Evolutionary conservation across 2,888 invertebrate genomes (phyloP), one percentile per base, ranked within the genome.

Genomic region (Notodonta dromedarius): DNA sequence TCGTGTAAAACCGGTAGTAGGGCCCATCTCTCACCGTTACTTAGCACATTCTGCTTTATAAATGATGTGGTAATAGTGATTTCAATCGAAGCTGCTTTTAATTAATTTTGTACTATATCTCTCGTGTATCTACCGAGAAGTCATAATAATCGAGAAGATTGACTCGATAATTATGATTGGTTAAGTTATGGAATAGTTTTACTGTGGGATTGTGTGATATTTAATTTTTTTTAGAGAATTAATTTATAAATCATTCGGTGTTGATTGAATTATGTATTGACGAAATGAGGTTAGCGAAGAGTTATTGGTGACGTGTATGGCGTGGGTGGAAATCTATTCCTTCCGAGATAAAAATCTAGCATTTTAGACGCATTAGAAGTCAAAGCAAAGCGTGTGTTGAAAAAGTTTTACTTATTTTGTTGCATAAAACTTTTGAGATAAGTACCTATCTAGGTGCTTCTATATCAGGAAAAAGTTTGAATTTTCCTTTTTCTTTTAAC

Each of bases 1-100:
- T 72, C 75, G 89, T 82, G 92, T 91, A 93, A 93, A 93, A 91
- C 93, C 92, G 91, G 92, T 93, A 93, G 92, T 82, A 80, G 76
- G 79, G 81, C 82, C 82, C 86, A 88, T 90, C 88, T 85, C 83
- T 82, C 82, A 87, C 88, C 92, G 89, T 91, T 91, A 90, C 86
- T 82, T 83, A 84, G 87, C 91, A 90, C 87, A 88, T 89, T 90
- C 90, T 85, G 82, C 71, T 73, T 83, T 77, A 80, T 80, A 82
- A 86, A 85, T 85, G 86, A 86, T 86, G 87, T 82, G 81, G 88
- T 87, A 86, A 87, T 86, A 85, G 82, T 86, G 83, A 87, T 87
- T 90, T 87, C 88, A 86, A 88, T 88, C 86, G 85, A 86, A 87
- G 84, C 74, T 74, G 76, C 83, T 87, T 88, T 90, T 89, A 91